Evolutionary conservation across 2,888 invertebrate genomes (phyloP), one percentile per base, ranked within the genome.

Genomic region (Autographa gamma): DNA sequence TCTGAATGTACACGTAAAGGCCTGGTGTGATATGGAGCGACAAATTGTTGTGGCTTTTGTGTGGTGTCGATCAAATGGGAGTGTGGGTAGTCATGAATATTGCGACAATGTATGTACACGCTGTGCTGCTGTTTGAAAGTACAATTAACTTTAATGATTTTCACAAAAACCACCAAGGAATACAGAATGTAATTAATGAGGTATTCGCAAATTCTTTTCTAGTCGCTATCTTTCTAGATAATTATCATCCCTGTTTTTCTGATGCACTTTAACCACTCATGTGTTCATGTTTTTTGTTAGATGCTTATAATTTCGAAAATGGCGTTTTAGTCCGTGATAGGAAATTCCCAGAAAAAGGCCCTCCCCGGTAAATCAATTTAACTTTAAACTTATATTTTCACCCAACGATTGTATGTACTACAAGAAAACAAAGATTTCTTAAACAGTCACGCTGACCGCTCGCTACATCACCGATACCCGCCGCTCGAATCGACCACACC

Each of bases 401-500:
- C 60, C 41, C 52, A 76, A 60, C 60, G 63, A 67, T 76, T 73
- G 34, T 34, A 74, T 66, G 60, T 69, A 64, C 72, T 66, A 69
- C 71, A 62, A 72, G 63, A 41, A n/a, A 60, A 72, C 62, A 56
- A 63, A 70, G 59, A 69, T 76, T 74, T 74, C 73, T 73, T 68
- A 79, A 41, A 59, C 38, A 25, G 70, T 54, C 56, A 52, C 76
- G 75, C 73, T 74, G 68, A 72, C 77, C 86, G 86, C 86, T 84
- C 60, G 68, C 77, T 75, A 71, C 74, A 41, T 60, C 66, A 69
- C 83, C 84, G 65, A 71, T 32, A 79, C 79, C 71, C 71, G 70
- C 69, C 75, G 75, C 78, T 80, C 69, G 77, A 84, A 79, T 79
- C 78, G 83, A 81, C 85, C 87, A 82, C 91, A 89, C 91, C 90